Evolutionary conservation across 2,797 vertebrate genomes (phyloP).

Genomic region (Rhinoraja longicauda): DNA sequence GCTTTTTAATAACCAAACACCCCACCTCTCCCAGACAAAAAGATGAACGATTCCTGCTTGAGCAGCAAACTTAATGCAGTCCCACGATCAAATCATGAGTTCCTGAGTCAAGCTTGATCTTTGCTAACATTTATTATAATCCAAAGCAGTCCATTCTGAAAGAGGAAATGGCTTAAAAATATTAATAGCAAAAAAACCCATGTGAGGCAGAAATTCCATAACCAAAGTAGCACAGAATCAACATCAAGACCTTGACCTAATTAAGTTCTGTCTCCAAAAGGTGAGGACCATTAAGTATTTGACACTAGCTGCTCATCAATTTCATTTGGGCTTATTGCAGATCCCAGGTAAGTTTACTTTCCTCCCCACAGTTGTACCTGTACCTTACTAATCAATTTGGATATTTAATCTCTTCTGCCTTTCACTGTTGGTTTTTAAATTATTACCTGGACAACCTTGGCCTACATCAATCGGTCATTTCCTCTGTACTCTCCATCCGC

Average conservation of each 20-base stretch:
- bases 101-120: background rate
- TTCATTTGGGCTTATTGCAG: no score
- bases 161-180: background rate
- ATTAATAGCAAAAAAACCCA: background rate
- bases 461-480: no score
- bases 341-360: no score
- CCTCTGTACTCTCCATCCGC: no score
- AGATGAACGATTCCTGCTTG: background rate
- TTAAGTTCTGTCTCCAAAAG: background rate
- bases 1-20: no score
- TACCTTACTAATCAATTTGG: no score
- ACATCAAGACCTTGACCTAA: background rate
- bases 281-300: background rate
- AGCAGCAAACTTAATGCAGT: background rate
- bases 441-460: no score
- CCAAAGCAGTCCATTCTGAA: background rate
- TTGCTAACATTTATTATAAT: background rate
- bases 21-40: background rate
- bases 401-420: no score
- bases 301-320: no score
- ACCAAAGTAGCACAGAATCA: background rate
- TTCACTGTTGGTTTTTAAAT: no score
- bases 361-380: no score
- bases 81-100: background rate
- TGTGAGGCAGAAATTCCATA: background rate